Conservation (phyloP, 1,140 invertebrate species). For the Goniozus legneri region DNA sequence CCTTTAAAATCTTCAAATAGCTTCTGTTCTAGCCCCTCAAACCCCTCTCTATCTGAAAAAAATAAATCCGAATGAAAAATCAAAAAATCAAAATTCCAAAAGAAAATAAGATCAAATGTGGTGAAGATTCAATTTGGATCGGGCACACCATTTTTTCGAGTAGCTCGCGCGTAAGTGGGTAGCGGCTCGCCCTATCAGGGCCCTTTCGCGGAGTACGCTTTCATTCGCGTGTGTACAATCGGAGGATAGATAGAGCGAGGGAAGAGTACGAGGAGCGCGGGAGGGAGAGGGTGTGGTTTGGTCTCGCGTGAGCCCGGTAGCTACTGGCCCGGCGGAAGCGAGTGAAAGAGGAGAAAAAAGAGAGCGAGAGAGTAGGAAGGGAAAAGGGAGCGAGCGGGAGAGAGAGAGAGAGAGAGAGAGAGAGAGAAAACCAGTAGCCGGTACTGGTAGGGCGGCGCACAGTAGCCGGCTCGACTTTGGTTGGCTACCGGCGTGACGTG, state of each 20-base stretch:
- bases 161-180: no score
- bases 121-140: no score
- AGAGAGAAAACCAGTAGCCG: conserved; percentile 42
- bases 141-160: no score
- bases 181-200: no score
- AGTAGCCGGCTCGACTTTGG: conserved; percentile 46
- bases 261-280: neutral
- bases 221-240: no score
- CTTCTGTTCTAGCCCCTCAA: no score
- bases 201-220: no score
- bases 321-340: conserved; percentile 16
- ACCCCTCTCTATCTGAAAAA: no score
- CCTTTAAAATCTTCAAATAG: no score
- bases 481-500: conserved; percentile 44
- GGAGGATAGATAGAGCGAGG: neutral
- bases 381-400: neutral
- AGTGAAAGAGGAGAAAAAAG: neutral
- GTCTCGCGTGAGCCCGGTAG: conserved; percentile 11
- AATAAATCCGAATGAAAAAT: no score
- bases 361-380: neutral
- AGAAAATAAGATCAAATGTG: no score
- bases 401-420: neutral
- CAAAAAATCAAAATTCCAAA: no score
- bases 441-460: conserved; percentile 49
- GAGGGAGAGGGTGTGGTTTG: neutral